These are phyloP conservation scores for Cephalopterus ornatus DNA, from an alignment of 2,113 vertebrate species.

Conservation along the genomic window DNA sequence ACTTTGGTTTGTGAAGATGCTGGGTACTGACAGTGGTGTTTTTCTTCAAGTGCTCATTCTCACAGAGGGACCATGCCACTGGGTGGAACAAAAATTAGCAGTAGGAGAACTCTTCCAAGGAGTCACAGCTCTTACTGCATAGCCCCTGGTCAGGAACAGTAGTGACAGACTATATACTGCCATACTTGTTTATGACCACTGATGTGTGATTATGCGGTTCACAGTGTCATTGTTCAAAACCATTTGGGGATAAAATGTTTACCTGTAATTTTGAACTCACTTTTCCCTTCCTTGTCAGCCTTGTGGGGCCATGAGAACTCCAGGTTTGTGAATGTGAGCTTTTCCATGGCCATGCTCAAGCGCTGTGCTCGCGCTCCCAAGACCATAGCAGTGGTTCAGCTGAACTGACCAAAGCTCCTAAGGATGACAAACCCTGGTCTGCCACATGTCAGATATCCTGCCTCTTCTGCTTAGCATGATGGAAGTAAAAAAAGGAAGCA, in stretches of 20 bases:
- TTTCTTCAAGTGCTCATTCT: neutral
- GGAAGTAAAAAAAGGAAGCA: neutral
- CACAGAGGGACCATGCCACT: neutral
- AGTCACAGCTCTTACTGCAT: accelerated
- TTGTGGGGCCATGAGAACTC: neutral
- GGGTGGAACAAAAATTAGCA: neutral
- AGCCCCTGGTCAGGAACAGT: neutral
- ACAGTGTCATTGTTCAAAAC: neutral
- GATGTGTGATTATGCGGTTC: neutral
- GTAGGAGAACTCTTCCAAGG: neutral
- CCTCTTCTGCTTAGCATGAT: neutral
- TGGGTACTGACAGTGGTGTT: neutral
- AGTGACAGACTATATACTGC: neutral
- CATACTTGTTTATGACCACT: neutral
- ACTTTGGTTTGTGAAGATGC: neutral
- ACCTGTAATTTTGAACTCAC: neutral
- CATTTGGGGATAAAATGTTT: neutral
- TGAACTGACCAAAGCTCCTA: neutral
- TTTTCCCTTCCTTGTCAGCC: neutral
- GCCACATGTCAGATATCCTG: neutral
- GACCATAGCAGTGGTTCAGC: neutral
- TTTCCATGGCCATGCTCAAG: neutral
- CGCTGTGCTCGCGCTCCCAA: neutral
- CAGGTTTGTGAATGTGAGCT: neutral
- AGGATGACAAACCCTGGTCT: neutral